phyloP scores from a whole-genome alignment of 2,888 invertebrate species.

The Mylabris sibirica region DNA sequence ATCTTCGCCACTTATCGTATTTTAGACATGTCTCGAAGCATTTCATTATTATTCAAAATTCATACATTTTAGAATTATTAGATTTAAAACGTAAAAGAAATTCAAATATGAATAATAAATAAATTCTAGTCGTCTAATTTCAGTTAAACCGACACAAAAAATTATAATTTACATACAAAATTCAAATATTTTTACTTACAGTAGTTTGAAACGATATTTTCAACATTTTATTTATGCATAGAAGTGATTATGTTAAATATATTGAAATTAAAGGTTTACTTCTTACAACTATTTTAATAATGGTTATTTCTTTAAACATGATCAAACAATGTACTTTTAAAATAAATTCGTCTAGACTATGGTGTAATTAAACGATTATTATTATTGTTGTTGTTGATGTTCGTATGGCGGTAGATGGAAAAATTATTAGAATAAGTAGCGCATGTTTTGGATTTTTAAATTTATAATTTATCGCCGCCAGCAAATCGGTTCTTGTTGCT shows the following conservation, averaged over 20 bases:
- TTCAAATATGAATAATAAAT: conserved; percentile 2
- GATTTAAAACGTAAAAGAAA: neutral
- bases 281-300: conserved; percentile 5
- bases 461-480: conserved; percentile 20
- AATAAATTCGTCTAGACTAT: conserved; percentile 30
- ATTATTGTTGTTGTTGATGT: neutral
- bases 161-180: neutral
- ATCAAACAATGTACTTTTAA: conserved; percentile 2
- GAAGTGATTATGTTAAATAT: conserved; percentile 1
- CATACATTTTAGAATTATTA: conserved; percentile 1
- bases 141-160: neutral
- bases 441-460: conserved; percentile 33
- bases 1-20: too few species aligned
- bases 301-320: conserved; percentile 5
- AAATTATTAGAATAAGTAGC: conserved; percentile 39
- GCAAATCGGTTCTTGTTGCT: neutral
- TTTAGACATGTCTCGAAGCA: neutral
- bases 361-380: conserved; percentile 34
- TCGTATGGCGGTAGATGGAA: conserved; percentile 12
- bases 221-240: neutral
- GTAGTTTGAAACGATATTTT: too few species aligned
- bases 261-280: conserved; percentile 6
- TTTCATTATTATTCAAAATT: conserved; percentile 1
- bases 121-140: neutral
- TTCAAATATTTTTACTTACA: neutral